phyloP scores from a whole-genome alignment of 1,140 invertebrate genomes.

The Lutraria rhynchaena region DNA sequence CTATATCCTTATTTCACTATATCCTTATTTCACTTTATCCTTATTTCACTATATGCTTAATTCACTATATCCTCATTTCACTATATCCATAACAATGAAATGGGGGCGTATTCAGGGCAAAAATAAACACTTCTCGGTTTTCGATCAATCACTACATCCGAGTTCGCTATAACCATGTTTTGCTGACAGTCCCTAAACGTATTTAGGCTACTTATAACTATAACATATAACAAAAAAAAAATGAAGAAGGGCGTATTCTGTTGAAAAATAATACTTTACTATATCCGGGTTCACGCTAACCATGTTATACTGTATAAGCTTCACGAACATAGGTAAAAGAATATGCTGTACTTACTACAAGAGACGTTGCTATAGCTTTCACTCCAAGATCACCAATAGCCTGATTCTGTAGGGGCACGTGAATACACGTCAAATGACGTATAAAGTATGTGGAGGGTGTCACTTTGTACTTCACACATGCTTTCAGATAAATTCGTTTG shows the following conservation, averaged over 20 bases:
- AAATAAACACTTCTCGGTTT: no score
- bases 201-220: no score
- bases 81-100: no score
- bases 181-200: no score
- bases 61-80: no score
- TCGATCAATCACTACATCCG: no score
- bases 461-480: conserved; percentile 26
- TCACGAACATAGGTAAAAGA: background rate
- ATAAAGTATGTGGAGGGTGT: conserved; percentile 35
- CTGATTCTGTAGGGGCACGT: conserved; percentile 29
- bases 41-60: no score
- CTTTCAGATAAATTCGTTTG: conserved; percentile 36
- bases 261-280: background rate
- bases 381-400: conserved; percentile 22
- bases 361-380: conserved; percentile 37
- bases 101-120: no score
- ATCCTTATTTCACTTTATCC: no score
- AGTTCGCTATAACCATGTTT: no score
- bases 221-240: background rate
- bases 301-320: background rate
- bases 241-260: background rate
- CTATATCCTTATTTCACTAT: no score
- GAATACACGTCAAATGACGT: background rate
- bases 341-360: conserved; percentile 47
- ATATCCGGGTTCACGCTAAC: no score